phyloP scores from a whole-genome alignment of 2,797 vertebrate genomes.

The Sebastolobus alascanus region DNA sequence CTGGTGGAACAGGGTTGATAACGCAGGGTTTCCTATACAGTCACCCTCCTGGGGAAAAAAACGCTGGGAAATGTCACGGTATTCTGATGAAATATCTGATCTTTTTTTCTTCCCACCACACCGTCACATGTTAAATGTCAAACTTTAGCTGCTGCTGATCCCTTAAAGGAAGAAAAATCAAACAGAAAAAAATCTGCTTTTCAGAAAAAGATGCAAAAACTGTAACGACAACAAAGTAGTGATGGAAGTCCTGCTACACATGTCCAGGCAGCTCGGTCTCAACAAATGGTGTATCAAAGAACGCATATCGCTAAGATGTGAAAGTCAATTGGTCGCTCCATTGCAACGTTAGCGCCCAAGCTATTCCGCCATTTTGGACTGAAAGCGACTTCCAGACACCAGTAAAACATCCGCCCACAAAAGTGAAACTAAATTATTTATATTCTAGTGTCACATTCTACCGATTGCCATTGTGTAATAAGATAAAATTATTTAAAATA shows the following conservation, averaged over 20 bases:
- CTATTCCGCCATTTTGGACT: too few relatives aligned
- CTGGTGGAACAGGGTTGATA: not conserved
- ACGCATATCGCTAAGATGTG: too few relatives aligned
- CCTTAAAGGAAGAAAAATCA: slow-evolving; percentile 2
- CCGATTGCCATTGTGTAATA: not conserved
- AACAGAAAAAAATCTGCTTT: not conserved
- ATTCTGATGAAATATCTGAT: slow-evolving; percentile 46
- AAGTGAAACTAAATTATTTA: too few relatives aligned
- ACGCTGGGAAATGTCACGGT: slow-evolving; percentile 30
- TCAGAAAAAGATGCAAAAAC: not conserved
- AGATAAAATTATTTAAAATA: too few relatives aligned
- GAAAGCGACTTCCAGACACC: too few relatives aligned
- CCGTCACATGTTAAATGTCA: slow-evolving; percentile 56
- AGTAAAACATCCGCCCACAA: too few relatives aligned
- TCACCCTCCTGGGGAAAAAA: slow-evolving; percentile 22
- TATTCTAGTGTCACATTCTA: too few relatives aligned
- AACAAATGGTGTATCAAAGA: too few relatives aligned
- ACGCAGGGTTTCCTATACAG: slow-evolving; percentile 13
- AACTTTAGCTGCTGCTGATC: slow-evolving; percentile 28
- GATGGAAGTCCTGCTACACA: not conserved
- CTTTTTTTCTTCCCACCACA: not conserved
- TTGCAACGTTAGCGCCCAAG: too few relatives aligned
- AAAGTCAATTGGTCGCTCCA: too few relatives aligned
- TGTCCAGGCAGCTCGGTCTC: too few relatives aligned
- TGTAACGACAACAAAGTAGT: not conserved